Evolutionary conservation across 2,797 vertebrate genomes (phyloP).

Genomic region (Phoxinus dragarum): DNA sequence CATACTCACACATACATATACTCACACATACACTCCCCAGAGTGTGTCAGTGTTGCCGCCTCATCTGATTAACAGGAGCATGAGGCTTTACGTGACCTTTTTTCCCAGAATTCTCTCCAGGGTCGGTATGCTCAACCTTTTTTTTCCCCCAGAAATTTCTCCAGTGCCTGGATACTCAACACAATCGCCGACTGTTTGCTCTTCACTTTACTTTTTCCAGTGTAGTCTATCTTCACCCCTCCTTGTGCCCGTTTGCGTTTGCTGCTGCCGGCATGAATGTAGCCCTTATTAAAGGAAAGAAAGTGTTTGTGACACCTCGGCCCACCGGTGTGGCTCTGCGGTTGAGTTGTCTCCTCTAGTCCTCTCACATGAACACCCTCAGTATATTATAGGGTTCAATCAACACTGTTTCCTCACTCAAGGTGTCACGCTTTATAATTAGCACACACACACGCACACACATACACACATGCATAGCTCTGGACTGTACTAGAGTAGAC

Average conservation of each 20-base stretch:
- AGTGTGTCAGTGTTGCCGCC: conserved; percentile 54
- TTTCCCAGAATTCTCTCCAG: conserved; percentile 42
- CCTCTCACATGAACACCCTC: conserved; percentile 57
- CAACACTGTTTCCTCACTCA: conserved; percentile 45
- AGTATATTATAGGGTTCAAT: conserved; percentile 45
- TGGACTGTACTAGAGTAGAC: conserved; percentile 22
- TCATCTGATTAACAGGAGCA: conserved; percentile 60
- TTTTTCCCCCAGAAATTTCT: conserved; percentile 2
- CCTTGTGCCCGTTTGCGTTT: conserved; percentile 28
- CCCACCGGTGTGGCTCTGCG: conserved; percentile 49
- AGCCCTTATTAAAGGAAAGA: conserved; percentile 64
- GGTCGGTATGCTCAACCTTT: conserved; percentile 4
- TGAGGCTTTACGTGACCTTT: conserved; percentile 55
- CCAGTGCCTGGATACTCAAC: conserved; percentile 27
- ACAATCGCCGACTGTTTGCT: conserved; percentile 43
- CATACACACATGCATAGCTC: neutral
- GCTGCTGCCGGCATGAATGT: conserved; percentile 57
- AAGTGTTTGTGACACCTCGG: conserved; percentile 67
- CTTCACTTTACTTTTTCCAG: conserved; percentile 25
- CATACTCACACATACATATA: conserved; percentile 50
- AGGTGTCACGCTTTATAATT: conserved; percentile 60
- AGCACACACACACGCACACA: conserved; percentile 24
- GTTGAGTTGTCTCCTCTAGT: conserved; percentile 57
- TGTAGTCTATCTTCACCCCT: conserved; percentile 19
- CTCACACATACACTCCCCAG: conserved; percentile 45